These are phyloP conservation scores for Drosophila neotestacea DNA, from an alignment of 2,888 invertebrate genomes.

Conservation along the genomic window DNA sequence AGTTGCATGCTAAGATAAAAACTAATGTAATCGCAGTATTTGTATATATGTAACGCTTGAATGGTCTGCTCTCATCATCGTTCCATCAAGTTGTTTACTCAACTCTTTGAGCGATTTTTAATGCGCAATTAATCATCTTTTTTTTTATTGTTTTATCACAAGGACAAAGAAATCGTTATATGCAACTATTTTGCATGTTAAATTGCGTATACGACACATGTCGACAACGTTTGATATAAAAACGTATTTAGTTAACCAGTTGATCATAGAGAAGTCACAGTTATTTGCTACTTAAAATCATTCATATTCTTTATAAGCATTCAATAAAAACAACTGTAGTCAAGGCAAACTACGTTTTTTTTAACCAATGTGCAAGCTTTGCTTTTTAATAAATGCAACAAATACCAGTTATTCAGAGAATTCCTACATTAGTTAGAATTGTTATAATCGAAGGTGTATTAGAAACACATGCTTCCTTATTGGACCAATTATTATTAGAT, in stretches of 20 bases:
- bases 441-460: not conserved
- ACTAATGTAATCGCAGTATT: constrained; percentile 12
- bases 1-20: constrained; percentile 13
- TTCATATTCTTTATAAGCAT: not conserved
- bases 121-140: constrained; percentile 53
- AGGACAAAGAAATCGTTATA: constrained; percentile 37
- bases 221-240: not conserved
- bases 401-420: not conserved
- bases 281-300: not conserved
- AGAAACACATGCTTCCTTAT: not conserved
- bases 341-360: not conserved
- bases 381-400: not conserved
- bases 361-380: not conserved
- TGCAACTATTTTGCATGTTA: constrained; percentile 11
- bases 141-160: constrained; percentile 19
- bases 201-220: not conserved
- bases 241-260: not conserved
- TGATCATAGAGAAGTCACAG: not conserved
- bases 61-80: constrained; percentile 5
- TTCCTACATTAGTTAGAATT: not conserved
- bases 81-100: constrained; percentile 28
- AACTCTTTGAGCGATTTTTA: constrained; percentile 28
- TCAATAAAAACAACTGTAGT: not conserved
- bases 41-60: constrained; percentile 16
- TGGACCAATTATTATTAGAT: constrained; percentile 4